Conservation (phyloP, 2,888 invertebrate genomes). For the Noctua janthina region DNA sequence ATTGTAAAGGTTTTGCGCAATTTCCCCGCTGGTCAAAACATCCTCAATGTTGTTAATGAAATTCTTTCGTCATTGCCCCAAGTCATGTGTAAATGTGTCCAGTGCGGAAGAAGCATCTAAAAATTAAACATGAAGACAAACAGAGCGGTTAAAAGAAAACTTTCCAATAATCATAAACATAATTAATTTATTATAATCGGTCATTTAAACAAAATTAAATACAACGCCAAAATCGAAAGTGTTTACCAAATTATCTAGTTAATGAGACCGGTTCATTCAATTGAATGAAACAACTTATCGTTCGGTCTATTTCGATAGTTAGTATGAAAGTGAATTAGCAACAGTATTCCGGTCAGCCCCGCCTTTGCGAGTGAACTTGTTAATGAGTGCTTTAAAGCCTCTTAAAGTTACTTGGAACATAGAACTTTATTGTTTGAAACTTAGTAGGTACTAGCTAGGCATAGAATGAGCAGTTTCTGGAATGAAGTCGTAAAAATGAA, state of each 20-base stretch:
- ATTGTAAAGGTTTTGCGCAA: background rate
- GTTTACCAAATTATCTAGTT: slow-evolving; percentile 58
- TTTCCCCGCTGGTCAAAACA: background rate
- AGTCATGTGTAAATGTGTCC: background rate
- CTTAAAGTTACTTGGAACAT: slow-evolving; percentile 21
- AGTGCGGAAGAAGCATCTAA: too few relatives aligned
- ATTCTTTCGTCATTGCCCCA: background rate
- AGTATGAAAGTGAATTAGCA: slow-evolving; percentile 78
- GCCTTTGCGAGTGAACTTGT: slow-evolving; percentile 45
- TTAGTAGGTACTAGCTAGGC: background rate
- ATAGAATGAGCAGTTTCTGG: background rate
- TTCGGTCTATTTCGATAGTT: slow-evolving; percentile 62
- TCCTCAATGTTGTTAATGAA: too few relatives aligned
- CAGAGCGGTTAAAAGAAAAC: slow-evolving; percentile 31
- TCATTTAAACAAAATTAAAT: slow-evolving; percentile 28
- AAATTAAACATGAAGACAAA: slow-evolving; percentile 1
- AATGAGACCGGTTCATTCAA: slow-evolving; percentile 62
- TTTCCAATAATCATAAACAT: slow-evolving; percentile 13
- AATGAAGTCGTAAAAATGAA: background rate
- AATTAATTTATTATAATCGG: slow-evolving; percentile 40
- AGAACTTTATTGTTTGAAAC: slow-evolving; percentile 26
- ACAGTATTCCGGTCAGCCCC: slow-evolving; percentile 68
- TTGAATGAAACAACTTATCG: slow-evolving; percentile 56
- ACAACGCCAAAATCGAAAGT: slow-evolving; percentile 61
- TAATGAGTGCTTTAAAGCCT: slow-evolving; percentile 50